Conservation (phyloP, 1,140 invertebrate species). For the Scaptomyza graminum region DNA sequence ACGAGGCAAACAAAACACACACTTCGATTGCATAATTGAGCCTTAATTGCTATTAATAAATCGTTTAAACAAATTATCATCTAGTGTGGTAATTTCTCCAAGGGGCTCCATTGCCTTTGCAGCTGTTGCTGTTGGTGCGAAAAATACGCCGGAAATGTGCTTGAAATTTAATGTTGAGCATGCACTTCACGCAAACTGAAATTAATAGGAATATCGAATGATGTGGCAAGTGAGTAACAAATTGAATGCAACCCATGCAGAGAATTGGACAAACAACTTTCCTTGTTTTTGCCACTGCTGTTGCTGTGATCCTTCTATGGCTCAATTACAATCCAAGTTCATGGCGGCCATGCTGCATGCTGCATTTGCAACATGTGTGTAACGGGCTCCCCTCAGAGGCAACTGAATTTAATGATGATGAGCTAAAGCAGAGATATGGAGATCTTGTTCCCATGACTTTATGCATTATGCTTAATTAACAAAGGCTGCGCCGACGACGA, state of each 20-base stretch:
- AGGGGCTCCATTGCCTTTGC: slow-evolving; percentile 6
- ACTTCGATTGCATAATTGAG: slow-evolving; percentile 68
- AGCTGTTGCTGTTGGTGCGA: slow-evolving; percentile 12
- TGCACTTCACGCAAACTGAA: slow-evolving; percentile 40
- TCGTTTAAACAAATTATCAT: slow-evolving; percentile 47
- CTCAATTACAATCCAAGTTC: slow-evolving; percentile 72
- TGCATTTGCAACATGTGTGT: slow-evolving; percentile 75
- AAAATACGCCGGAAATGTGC: slow-evolving; percentile 52
- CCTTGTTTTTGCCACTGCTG: slow-evolving; percentile 38
- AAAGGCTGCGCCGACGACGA: slow-evolving; percentile 70
- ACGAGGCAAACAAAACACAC: slow-evolving; percentile 46
- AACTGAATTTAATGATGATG: slow-evolving; percentile 41
- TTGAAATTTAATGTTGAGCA: slow-evolving; percentile 39
- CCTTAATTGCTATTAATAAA: slow-evolving; percentile 64
- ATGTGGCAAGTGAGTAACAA: slow-evolving; percentile 76
- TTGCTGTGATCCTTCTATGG: slow-evolving; percentile 43
- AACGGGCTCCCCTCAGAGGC: slow-evolving; percentile 27
- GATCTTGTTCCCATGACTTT: slow-evolving; percentile 73
- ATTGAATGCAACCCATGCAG: slow-evolving; percentile 45
- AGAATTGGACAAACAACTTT: slow-evolving; percentile 47
- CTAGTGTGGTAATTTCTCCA: slow-evolving; percentile 35
- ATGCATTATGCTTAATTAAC: slow-evolving; percentile 77
- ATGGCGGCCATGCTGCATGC: slow-evolving; percentile 63
- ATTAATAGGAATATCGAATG: slow-evolving; percentile 70
- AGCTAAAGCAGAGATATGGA: slow-evolving; percentile 33